A percentile compares a stretch with the other conserved stretches of the same genome.
Conservation (phyloP, 2,888 invertebrate species). For the Apantesis nais region DNA sequence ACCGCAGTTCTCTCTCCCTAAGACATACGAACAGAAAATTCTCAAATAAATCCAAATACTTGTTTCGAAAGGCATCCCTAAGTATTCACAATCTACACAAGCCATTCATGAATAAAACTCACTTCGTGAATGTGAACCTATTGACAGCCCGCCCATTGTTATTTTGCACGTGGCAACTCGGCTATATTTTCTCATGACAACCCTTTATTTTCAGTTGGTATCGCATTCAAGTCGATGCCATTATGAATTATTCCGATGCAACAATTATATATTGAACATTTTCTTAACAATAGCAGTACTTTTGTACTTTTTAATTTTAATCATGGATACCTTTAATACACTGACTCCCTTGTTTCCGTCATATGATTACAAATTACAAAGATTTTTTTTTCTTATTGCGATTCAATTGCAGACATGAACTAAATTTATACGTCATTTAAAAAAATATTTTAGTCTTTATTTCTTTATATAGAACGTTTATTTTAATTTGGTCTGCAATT, state of each 20-base stretch:
- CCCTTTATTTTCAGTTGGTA: slow-evolving; percentile 41
- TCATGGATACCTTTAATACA: neutral
- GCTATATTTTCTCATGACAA: slow-evolving; percentile 48
- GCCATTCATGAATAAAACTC: slow-evolving; percentile 28
- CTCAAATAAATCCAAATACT: slow-evolving; percentile 4
- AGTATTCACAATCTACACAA: slow-evolving; percentile 27
- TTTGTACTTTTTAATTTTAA: neutral
- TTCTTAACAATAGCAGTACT: neutral
- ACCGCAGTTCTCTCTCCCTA: neutral
- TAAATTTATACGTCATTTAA: too few species aligned
- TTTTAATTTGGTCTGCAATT: too few species aligned
- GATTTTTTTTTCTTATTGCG: too few species aligned
- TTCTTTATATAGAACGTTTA: too few species aligned
- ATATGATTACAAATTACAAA: neutral
- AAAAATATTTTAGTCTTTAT: too few species aligned
- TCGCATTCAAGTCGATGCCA: slow-evolving; percentile 10
- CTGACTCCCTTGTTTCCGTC: neutral
- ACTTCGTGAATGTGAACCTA: slow-evolving; percentile 34
- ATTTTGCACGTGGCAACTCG: slow-evolving; percentile 56
- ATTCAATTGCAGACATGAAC: too few species aligned
- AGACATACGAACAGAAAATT: neutral
- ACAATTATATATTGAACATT: slow-evolving; percentile 24
- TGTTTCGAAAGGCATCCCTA: slow-evolving; percentile 14
- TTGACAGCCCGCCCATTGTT: slow-evolving; percentile 49
- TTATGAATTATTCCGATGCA: slow-evolving; percentile 28